Base-by-base conservation (phyloP, 2,113 vertebrate species). In the Atlantisia rogersi region DNA sequence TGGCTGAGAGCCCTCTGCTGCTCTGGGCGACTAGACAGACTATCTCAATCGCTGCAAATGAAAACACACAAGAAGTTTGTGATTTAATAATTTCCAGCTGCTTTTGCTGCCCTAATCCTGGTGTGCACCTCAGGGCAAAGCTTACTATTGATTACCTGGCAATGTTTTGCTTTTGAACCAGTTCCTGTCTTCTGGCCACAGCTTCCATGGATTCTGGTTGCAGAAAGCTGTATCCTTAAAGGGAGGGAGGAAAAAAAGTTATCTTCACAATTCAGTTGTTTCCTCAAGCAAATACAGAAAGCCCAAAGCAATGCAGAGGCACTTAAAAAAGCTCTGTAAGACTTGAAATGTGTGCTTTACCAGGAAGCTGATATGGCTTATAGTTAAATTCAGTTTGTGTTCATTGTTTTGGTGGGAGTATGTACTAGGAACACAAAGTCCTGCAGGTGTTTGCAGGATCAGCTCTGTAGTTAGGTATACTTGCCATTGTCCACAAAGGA, bases 141-240 rank as follows among this genome's bases (percentile, higher is more conserved):
- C 5, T 75, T 79, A 26, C 37, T 63, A 21, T 48, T 56, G 67
- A 29, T 95, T 99, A 99, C 99, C 99, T 99, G 98, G 99, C 98
- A 88, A 99, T 98, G 84, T 98, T 99, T 97, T 99, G 99, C 94
- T 99, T 99, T 96, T 99, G 99, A 96, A 99, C 98, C 80, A 99
- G 93, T 95, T 99, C 99, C 95, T 99, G 99, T 97, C 99, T 98
- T 96, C 99, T 98, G 81, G 98, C 98, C 97, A 99, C 96, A 67
- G 98, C 98, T 96, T 99, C 99, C 98, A 99, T 97, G 88, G 99
- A 98, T 95, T 99, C 99, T 31, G 99, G 97, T 64, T 98, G 99
- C 83, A 99, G 93, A 97, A 99, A 99, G 58, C 98, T 97, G 59
- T 99, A 99, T 70, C 99, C 99, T 97, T 96, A 81, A 95, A 80